These are phyloP conservation scores for Latrodectus elegans DNA, from an alignment of 2,888 invertebrate genomes.

Conservation along the genomic window DNA sequence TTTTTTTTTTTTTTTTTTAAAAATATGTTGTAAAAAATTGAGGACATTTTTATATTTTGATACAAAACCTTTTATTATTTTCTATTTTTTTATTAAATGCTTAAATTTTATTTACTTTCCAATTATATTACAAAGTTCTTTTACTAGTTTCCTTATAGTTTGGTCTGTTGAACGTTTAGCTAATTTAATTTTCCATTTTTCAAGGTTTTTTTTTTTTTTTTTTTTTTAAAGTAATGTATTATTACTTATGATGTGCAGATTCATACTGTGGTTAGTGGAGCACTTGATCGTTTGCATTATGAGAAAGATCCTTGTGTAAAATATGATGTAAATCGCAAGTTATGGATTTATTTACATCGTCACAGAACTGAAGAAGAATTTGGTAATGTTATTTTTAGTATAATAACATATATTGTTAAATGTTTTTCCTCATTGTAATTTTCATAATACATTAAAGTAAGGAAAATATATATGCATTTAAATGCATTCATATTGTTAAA, in stretches of 20 bases:
- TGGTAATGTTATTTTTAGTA: constrained; percentile 76
- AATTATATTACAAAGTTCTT: too few species aligned
- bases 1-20: too few species aligned
- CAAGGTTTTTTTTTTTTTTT: too few species aligned
- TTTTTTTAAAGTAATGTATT: too few species aligned
- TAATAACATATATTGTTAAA: not conserved
- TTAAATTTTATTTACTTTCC: too few species aligned
- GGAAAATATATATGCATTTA: not conserved
- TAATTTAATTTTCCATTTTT: too few species aligned
- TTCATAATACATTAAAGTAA: not conserved
- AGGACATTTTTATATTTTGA: too few species aligned
- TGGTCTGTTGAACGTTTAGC: too few species aligned
- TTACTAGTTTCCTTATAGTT: too few species aligned
- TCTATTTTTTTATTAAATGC: too few species aligned
- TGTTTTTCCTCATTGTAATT: not conserved
- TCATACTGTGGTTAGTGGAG: constrained; percentile 90
- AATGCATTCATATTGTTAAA: not conserved
- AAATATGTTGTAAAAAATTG: too few species aligned
- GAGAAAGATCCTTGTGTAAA: constrained; percentile 95
- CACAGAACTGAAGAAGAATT: constrained; percentile 81
- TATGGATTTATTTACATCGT: constrained; percentile 96
- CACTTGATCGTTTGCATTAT: constrained; percentile 90
- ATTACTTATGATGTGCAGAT: constrained; percentile 76
- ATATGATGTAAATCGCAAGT: constrained; percentile 91
- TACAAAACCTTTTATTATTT: too few species aligned